Evolutionary conservation across 2,113 vertebrate genomes (phyloP).

Genomic region (Callocephalon fimbriatum): DNA sequence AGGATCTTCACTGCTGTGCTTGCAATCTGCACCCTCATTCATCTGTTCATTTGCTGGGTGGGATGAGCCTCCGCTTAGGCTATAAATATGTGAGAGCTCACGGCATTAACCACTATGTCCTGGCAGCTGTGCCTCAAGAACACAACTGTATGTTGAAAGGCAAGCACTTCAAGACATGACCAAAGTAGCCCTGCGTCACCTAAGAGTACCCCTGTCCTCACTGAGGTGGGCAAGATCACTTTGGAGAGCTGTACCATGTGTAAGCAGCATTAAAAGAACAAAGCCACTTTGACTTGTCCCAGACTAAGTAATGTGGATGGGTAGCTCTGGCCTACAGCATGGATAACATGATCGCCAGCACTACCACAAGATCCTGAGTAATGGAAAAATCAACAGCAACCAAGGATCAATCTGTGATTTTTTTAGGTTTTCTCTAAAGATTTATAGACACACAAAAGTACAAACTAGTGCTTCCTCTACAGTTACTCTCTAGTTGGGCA

Average conservation of each 20-base stretch:
- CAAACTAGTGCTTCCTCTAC: neutral
- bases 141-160: rapidly evolving
- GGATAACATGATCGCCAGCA: neutral
- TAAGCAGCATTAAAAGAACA: neutral
- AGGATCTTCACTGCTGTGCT: neutral
- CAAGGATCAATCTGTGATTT: neutral
- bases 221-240: neutral
- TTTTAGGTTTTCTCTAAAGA: neutral
- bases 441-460: neutral
- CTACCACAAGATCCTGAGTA: neutral
- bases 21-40: neutral
- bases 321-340: neutral
- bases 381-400: neutral
- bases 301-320: neutral
- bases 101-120: neutral
- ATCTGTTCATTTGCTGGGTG: neutral
- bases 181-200: neutral
- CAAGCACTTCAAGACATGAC: neutral
- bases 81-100: neutral
- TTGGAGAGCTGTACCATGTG: rapidly evolving
- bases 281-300: neutral
- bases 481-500: neutral
- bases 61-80: neutral
- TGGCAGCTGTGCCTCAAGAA: neutral
- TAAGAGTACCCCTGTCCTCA: neutral